Percentiles rank a stretch among this genome's conserved stretches.
Conservation (phyloP, 1,140 invertebrate genomes). For the Mercenaria mercenaria region DNA sequence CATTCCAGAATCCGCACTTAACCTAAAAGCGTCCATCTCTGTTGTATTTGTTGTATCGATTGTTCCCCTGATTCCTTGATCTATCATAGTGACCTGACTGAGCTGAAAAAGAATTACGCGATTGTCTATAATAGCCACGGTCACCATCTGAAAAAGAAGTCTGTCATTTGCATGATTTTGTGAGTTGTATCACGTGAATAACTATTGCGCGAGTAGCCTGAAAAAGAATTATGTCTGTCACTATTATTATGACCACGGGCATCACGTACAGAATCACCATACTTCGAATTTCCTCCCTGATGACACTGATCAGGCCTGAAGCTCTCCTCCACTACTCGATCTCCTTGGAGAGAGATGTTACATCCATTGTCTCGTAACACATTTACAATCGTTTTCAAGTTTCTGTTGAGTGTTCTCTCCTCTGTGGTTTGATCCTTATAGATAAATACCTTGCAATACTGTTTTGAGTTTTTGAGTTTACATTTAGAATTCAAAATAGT, state of each 20-base stretch:
- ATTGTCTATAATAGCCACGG: no score
- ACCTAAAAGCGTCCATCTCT: not conserved
- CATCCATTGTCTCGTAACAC: not conserved
- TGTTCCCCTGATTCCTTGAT: no score
- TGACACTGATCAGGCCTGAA: not conserved
- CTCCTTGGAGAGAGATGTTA: not conserved
- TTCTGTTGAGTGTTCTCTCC: not conserved
- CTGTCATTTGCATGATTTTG: not conserved
- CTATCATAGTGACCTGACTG: no score
- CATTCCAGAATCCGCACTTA: not conserved
- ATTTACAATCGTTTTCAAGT: not conserved
- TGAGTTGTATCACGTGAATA: not conserved
- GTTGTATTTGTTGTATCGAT: no score
- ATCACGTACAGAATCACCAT: not conserved
- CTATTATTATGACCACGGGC: not conserved
- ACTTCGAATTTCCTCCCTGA: not conserved
- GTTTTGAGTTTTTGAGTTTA: not conserved
- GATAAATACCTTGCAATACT: not conserved
- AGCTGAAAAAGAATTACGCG: no score
- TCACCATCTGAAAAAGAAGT: not conserved
- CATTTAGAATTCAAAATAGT: not conserved
- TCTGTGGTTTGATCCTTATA: not conserved
- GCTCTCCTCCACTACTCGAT: not conserved
- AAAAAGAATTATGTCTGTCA: not conserved
- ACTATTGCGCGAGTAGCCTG: not conserved